Conservation (phyloP, 2,888 invertebrate genomes). For the Nasonia oneida region DNA sequence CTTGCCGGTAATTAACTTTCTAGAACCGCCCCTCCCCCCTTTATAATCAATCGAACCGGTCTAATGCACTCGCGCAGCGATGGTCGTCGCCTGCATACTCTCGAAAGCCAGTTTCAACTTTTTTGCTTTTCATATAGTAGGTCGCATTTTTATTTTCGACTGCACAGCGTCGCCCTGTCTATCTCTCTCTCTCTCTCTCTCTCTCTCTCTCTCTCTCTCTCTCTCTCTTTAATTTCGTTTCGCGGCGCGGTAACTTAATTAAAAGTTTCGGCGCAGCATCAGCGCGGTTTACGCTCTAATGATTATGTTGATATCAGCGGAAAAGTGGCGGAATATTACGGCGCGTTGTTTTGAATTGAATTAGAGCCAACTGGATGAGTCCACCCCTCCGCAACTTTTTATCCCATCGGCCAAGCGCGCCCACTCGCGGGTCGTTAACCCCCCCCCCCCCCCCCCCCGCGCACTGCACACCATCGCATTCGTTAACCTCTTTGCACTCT, state of each 20-base stretch:
- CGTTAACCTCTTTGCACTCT: not conserved
- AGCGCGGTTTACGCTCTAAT: not conserved
- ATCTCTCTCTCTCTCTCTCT: not conserved
- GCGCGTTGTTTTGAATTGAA: not conserved
- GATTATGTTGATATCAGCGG: constrained; percentile 8
- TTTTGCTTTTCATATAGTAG: not conserved
- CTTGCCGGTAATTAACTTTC: no score
- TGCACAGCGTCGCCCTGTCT: no score
- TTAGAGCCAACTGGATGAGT: not conserved
- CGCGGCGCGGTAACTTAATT: not conserved
- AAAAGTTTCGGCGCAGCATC: constrained; percentile 12
- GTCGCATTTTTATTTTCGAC: not conserved
- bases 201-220: not conserved
- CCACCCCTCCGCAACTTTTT: no score
- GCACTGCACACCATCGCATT: no score
- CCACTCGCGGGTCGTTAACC: not conserved
- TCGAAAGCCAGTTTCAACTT: not conserved
- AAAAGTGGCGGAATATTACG: constrained; percentile 36
- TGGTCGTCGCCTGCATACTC: no score
- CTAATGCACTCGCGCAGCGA: no score
- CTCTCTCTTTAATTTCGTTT: constrained; percentile 32
- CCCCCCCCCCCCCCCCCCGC: no score
- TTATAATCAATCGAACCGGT: no score
- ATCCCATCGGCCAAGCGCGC: no score
- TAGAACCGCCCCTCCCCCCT: no score